Conservation (phyloP, 2,888 invertebrate genomes). For the Nomada lathburiana region DNA sequence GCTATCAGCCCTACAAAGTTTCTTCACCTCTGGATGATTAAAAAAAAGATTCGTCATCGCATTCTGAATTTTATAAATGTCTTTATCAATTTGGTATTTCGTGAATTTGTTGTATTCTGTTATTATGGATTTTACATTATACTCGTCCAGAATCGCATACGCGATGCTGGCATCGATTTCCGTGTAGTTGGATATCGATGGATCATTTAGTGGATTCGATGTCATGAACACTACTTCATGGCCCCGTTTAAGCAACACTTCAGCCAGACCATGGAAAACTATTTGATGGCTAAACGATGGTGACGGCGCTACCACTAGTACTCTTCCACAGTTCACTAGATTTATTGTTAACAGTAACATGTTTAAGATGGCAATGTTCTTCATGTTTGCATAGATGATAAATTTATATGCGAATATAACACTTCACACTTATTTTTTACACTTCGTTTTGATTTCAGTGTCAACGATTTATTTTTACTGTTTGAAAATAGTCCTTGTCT, state of each 20-base stretch:
- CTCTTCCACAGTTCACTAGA: background rate
- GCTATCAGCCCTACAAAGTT: conserved; percentile 31
- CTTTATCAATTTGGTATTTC: background rate
- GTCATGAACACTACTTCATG: conserved; percentile 85
- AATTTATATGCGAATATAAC: too few relatives aligned
- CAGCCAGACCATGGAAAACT: conserved; percentile 83
- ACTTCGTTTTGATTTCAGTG: background rate
- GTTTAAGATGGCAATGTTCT: background rate
- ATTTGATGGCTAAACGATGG: conserved; percentile 85
- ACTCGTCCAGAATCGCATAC: background rate
- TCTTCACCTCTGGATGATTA: conserved; percentile 25
- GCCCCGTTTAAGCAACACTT: conserved; percentile 83
- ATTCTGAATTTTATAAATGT: background rate
- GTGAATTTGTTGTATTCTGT: background rate
- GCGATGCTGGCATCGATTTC: conserved; percentile 38
- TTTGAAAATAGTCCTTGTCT: too few relatives aligned
- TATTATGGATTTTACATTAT: background rate
- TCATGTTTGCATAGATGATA: background rate
- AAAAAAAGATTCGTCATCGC: background rate
- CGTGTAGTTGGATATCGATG: conserved; percentile 47
- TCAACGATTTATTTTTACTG: too few relatives aligned
- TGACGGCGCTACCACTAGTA: conserved; percentile 79
- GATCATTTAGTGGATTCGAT: conserved; percentile 78
- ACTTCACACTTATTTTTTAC: background rate
- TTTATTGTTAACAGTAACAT: background rate